phyloP scores from a whole-genome alignment of 2,888 invertebrate species.

The Nymphalis urticae region DNA sequence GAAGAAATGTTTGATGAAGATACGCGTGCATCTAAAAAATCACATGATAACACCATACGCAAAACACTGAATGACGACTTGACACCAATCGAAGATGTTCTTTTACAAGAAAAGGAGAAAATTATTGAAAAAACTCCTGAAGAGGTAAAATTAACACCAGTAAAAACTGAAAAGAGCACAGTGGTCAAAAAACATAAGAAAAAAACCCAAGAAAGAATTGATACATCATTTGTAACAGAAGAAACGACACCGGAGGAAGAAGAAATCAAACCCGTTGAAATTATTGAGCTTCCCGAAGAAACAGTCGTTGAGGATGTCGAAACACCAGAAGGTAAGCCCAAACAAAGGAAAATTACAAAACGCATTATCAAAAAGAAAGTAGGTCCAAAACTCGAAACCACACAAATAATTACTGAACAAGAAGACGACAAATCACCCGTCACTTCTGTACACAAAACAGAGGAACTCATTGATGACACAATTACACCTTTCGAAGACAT shows the following conservation, averaged over 20 bases:
- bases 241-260: constrained; percentile 37
- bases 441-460: background rate
- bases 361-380: background rate
- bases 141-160: background rate
- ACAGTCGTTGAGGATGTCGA: constrained; percentile 25
- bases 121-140: constrained; percentile 34
- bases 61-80: too few relatives aligned
- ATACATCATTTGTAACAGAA: constrained; percentile 10
- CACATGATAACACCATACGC: constrained; percentile 13
- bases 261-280: background rate
- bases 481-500: constrained; percentile 31
- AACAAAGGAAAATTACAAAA: constrained; percentile 46
- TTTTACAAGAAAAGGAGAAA: too few relatives aligned
- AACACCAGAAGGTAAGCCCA: constrained; percentile 49
- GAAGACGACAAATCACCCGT: background rate
- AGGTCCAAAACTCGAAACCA: background rate
- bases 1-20: constrained; percentile 44
- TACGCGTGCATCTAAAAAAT: constrained; percentile 25
- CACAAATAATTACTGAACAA: background rate
- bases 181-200: background rate
- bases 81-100: too few relatives aligned
- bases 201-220: constrained; percentile 37
- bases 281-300: background rate
- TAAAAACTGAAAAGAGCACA: background rate
- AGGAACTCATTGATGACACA: constrained; percentile 35